phyloP scores from a whole-genome alignment of 2,797 vertebrate species.

The Oreortyx pictus region DNA sequence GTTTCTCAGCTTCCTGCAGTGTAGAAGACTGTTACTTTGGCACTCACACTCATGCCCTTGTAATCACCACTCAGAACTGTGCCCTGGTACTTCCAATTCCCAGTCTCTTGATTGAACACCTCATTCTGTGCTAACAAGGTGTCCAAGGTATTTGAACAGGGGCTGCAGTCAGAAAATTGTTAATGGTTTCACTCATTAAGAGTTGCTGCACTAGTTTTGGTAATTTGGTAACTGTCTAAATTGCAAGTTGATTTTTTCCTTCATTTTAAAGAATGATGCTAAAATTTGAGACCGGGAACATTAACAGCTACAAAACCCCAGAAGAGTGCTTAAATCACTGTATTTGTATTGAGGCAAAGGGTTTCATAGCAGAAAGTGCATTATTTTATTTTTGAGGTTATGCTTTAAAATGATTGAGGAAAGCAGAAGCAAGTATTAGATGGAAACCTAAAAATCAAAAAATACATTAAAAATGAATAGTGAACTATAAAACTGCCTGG shows the following conservation, averaged over 20 bases:
- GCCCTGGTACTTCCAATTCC: conserved; percentile 91
- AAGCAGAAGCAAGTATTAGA: conserved; percentile 45
- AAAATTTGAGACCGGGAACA: conserved; percentile 69
- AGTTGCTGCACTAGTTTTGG: conserved; percentile 87
- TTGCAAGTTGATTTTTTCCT: conserved; percentile 80
- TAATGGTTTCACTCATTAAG: conserved; percentile 95
- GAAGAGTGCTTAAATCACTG: conserved; percentile 47
- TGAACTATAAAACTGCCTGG: neutral
- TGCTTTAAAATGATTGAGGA: conserved; percentile 27
- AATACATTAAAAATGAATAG: neutral
- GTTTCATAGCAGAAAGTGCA: conserved; percentile 21
- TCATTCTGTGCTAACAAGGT: conserved; percentile 99
- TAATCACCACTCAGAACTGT: conserved; percentile 98
- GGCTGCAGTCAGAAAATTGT: conserved; percentile 85
- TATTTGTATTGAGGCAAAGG: conserved; percentile 48
- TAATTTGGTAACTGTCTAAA: conserved; percentile 83
- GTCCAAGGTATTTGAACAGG: conserved; percentile 92
- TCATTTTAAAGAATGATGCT: conserved; percentile 70
- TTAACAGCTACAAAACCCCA: conserved; percentile 52
- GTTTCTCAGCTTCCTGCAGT: conserved; percentile 98
- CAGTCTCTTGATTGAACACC: conserved; percentile 98
- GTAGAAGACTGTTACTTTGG: conserved; percentile 94
- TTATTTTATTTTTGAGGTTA: conserved; percentile 53
- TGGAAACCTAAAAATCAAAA: conserved; percentile 8
- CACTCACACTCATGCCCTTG: conserved; percentile 92